Percentiles rank a stretch among this genome's conserved stretches.
These are phyloP conservation scores for Sciaenops ocellatus DNA, from an alignment of 2,797 vertebrate genomes.

Conservation along the genomic window DNA sequence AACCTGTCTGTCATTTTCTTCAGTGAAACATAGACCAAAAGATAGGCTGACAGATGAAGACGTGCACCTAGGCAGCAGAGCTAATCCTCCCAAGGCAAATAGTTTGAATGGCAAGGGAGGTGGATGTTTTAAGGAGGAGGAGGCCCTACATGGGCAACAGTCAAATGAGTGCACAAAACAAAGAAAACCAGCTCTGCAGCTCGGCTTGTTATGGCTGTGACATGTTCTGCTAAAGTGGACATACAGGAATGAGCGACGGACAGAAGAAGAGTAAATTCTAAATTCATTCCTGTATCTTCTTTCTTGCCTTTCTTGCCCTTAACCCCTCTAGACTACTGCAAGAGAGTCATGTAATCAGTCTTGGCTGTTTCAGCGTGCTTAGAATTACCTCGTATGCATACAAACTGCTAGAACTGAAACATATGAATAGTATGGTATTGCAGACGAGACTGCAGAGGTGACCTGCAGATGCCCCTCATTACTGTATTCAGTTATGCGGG, in stretches of 20 bases:
- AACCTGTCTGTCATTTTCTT: slow-evolving; percentile 41
- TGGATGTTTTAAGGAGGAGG: slow-evolving; percentile 43
- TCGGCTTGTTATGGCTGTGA: slow-evolving; percentile 53
- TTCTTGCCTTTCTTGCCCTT: slow-evolving; percentile 51
- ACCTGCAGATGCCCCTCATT: slow-evolving; percentile 65
- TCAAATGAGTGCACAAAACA: slow-evolving; percentile 57
- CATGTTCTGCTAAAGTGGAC: slow-evolving; percentile 52
- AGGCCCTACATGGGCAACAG: slow-evolving; percentile 62
- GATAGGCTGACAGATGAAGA: slow-evolving; percentile 54
- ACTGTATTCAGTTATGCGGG: slow-evolving; percentile 63
- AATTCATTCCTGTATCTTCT: slow-evolving; percentile 20
- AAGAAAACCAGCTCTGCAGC: slow-evolving; percentile 40
- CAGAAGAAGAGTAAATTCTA: slow-evolving; percentile 15
- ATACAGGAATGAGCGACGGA: slow-evolving; percentile 39
- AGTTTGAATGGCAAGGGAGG: slow-evolving; percentile 53
- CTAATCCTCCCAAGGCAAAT: slow-evolving; percentile 58
- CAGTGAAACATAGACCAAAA: slow-evolving; percentile 41
- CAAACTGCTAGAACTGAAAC: slow-evolving; percentile 43
- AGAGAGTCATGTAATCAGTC: slow-evolving; percentile 52
- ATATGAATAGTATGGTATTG: slow-evolving; percentile 39
- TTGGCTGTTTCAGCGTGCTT: slow-evolving; percentile 1
- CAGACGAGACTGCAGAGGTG: slow-evolving; percentile 39
- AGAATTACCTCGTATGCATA: background rate
- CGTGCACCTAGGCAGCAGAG: slow-evolving; percentile 45
- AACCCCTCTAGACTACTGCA: slow-evolving; percentile 47